These are phyloP conservation scores for Tuta absoluta DNA, from an alignment of 2,888 invertebrate species.

Conservation along the genomic window DNA sequence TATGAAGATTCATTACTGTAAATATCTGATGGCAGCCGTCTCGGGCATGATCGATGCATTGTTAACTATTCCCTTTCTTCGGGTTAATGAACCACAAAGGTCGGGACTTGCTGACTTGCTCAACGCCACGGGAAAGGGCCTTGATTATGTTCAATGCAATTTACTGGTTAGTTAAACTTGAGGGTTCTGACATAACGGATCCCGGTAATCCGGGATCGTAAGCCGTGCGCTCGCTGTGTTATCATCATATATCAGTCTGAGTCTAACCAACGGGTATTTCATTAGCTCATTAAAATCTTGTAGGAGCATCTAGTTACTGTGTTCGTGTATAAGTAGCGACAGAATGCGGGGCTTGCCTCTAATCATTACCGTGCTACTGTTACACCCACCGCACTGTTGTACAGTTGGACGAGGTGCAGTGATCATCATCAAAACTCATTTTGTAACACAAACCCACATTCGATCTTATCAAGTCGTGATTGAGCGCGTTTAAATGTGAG, in stretches of 20 bases:
- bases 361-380: conserved; percentile 45
- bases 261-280: conserved; percentile 35
- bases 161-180: conserved; percentile 19
- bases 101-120: conserved; percentile 25
- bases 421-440: conserved; percentile 34
- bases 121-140: conserved; percentile 15
- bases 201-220: conserved; percentile 21
- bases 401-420: conserved; percentile 29
- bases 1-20: conserved; percentile 41
- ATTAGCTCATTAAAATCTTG: conserved; percentile 37
- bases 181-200: conserved; percentile 21
- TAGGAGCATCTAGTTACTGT: conserved; percentile 25
- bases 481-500: conserved; percentile 26
- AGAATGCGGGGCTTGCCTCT: conserved; percentile 41
- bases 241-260: conserved; percentile 25
- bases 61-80: conserved; percentile 29
- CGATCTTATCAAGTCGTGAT: conserved; percentile 28
- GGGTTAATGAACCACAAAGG: conserved; percentile 32
- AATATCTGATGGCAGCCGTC: conserved; percentile 38
- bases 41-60: conserved; percentile 36
- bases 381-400: conserved; percentile 47
- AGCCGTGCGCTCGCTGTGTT: conserved; percentile 13
- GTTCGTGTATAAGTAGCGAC: conserved; percentile 27
- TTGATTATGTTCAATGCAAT: conserved; percentile 21
- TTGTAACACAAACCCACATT: conserved; percentile 42